Base-by-base conservation (phyloP, 2,797 vertebrate genomes). In the Cynodonichthys magdalenae region DNA sequence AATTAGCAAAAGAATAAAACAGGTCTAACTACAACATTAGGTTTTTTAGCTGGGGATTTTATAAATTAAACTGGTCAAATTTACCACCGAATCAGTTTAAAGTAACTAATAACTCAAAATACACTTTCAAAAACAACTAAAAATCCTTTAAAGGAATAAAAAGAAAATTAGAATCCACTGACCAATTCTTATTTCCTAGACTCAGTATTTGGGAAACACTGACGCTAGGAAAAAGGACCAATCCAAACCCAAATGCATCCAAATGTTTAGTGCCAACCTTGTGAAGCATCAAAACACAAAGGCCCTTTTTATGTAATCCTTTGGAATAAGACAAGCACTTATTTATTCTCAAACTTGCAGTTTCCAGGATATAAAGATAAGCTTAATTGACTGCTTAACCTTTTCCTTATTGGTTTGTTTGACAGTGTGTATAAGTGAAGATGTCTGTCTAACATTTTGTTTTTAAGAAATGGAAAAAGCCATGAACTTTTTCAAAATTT, bases 251-350 rank as follows among this genome's bases (percentile, higher is more conserved):
- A 24, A 24, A 24, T 24, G n/a, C 46, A 75, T 80, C 65, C 63
- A 77, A 66, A 53, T 48, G 49, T 50, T 64, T 39, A 6, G 19
- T 36, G 67, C 61, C 29, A 42, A 66, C 20, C 56, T 19, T 52
- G 61, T 55, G 46, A 77, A 65, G 79, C 69, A 58, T 72, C 77
- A 77, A 77, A 83, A 48, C 54, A 71, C 68, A 28, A 49, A 63
- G 6, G 12, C 53, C 4, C 9, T 20, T 42, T 59, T 80, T 83
- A 72, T 59, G 69, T 77, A 83, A 88, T 51, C 61, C 74, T 76
- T 67, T 47, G 50, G 71, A 77, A 76, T 73, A 31, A 59, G 5
- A 67, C 47, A 29, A 77, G 42, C 17, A 48, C 59, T 62, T 31
- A 48, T 59, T 55, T 49, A 36, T 41, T 45, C 17, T 55, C 56